phyloP scores from a whole-genome alignment of 2,888 invertebrate genomes.

The Rugalucina vietnamica region DNA sequence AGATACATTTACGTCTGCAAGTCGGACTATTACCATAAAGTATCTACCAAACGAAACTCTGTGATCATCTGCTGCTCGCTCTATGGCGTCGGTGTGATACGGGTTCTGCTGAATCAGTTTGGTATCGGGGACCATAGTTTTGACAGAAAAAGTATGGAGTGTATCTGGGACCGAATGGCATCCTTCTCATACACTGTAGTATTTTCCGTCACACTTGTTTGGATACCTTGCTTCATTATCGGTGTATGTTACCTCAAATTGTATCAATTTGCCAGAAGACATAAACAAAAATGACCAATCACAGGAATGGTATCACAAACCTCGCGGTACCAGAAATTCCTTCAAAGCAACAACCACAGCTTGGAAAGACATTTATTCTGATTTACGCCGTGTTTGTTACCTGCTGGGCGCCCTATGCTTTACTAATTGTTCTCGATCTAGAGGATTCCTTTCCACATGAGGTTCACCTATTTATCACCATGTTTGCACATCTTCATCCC shows the following conservation, averaged over 20 bases:
- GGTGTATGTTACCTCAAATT: constrained; percentile 60
- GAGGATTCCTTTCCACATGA: constrained; percentile 65
- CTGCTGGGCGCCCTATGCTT: constrained; percentile 76
- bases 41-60: constrained; percentile 59
- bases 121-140: constrained; percentile 67
- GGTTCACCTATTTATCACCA: constrained; percentile 68
- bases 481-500: constrained; percentile 70
- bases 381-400: constrained; percentile 72
- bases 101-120: constrained; percentile 60
- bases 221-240: constrained; percentile 62
- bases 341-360: constrained; percentile 10
- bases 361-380: constrained; percentile 71
- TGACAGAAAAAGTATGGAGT: constrained; percentile 67
- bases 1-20: constrained; percentile 70
- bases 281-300: constrained; percentile 15
- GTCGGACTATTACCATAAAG: constrained; percentile 45
- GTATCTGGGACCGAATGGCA: constrained; percentile 69
- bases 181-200: constrained; percentile 65
- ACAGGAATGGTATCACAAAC: background rate
- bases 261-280: constrained; percentile 22
- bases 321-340: background rate
- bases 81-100: constrained; percentile 58
- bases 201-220: constrained; percentile 64
- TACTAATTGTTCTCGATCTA: constrained; percentile 68
- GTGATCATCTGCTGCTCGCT: constrained; percentile 55